A percentile compares a stretch with the other conserved stretches of the same genome.
Evolutionary conservation across 1,140 invertebrate genomes (phyloP).

Genomic region (Pararge aegeria): DNA sequence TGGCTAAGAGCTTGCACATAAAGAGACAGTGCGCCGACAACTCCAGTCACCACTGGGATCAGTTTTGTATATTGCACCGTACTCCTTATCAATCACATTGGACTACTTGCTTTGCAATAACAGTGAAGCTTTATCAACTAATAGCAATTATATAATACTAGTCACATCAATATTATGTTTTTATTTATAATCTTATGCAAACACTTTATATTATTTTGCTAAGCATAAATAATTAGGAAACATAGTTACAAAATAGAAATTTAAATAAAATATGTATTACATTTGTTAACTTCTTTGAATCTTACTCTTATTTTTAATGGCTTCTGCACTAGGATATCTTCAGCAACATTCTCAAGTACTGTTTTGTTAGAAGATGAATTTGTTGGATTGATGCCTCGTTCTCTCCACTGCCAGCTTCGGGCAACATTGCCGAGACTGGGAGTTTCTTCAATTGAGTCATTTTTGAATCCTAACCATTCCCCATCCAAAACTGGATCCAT

Average conservation of each 20-base stretch:
- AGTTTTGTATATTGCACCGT: too few species aligned
- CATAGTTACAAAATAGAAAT: neutral
- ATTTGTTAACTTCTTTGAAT: constrained; percentile 3
- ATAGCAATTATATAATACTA: too few species aligned
- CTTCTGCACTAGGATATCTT: constrained; percentile 69
- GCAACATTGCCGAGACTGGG: constrained; percentile 58
- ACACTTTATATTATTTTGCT: too few species aligned
- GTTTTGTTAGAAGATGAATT: constrained; percentile 57
- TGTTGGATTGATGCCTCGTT: constrained; percentile 56
- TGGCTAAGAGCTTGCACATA: too few species aligned
- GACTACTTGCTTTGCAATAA: too few species aligned
- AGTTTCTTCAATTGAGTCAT: constrained; percentile 57
- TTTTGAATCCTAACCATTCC: constrained; percentile 65
- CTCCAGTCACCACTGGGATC: too few species aligned
- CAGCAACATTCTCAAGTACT: constrained; percentile 69
- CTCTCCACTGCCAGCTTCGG: constrained; percentile 66
- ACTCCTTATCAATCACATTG: too few species aligned
- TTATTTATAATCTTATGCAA: too few species aligned
- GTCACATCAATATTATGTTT: too few species aligned
- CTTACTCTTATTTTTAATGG: constrained; percentile 66
- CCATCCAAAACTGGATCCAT: constrained; percentile 67
- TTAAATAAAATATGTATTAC: constrained; percentile 6
- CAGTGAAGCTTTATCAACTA: too few species aligned
- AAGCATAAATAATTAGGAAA: neutral
- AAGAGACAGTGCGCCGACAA: too few species aligned